Evolutionary conservation across 2,888 invertebrate species (phyloP).

Genomic region (Clunio marinus): DNA sequence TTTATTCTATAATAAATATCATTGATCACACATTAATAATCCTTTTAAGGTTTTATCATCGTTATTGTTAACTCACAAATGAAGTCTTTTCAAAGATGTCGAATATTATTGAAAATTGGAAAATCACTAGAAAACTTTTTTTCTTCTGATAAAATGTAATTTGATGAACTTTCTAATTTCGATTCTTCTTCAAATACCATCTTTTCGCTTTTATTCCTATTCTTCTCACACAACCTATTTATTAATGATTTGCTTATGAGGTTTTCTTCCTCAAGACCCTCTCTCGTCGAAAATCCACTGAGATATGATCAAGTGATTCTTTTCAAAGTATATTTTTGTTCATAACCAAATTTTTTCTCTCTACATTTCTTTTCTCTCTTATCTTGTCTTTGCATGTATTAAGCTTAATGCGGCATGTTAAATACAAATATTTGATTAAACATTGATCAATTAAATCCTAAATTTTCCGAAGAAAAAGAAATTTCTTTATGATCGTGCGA

Average conservation of each 20-base stretch:
- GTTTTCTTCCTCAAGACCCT: slow-evolving; percentile 12
- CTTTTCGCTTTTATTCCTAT: slow-evolving; percentile 28
- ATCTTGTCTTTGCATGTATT: neutral
- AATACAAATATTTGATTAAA: too few species aligned
- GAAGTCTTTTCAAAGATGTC: neutral
- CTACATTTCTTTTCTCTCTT: neutral
- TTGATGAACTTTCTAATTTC: slow-evolving; percentile 36
- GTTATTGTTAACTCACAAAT: too few species aligned
- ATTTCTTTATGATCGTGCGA: too few species aligned
- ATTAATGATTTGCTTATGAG: neutral
- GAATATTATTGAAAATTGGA: neutral
- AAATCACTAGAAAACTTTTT: neutral
- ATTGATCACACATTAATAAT: too few species aligned
- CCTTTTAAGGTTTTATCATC: too few species aligned
- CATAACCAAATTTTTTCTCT: neutral
- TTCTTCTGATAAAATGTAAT: neutral
- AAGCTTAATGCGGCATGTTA: too few species aligned
- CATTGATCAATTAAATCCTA: too few species aligned
- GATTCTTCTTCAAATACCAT: slow-evolving; percentile 34
- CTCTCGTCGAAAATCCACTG: slow-evolving; percentile 15
- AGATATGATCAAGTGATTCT: slow-evolving; percentile 23
- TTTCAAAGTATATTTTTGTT: neutral
- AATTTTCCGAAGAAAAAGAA: too few species aligned
- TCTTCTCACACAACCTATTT: slow-evolving; percentile 26
- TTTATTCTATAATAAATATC: too few species aligned